These are phyloP conservation scores for Lepidocolaptes lacrymiger DNA, from an alignment of 2,797 vertebrate species.

Conservation along the genomic window DNA sequence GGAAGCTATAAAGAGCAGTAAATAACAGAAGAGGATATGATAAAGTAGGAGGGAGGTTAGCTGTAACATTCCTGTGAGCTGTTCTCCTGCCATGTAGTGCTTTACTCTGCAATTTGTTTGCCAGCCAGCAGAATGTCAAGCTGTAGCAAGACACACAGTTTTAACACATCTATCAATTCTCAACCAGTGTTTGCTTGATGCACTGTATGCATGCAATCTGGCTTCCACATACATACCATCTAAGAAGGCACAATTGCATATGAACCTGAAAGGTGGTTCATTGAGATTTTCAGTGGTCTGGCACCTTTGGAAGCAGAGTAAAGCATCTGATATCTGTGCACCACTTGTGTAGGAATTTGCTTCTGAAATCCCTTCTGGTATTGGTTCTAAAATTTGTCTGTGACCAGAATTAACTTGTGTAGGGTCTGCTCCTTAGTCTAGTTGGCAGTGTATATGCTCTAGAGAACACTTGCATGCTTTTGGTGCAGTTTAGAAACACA, in stretches of 20 bases:
- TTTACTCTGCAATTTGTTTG: neutral
- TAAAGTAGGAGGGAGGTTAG: neutral
- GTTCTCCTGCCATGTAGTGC: neutral
- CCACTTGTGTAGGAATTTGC: neutral
- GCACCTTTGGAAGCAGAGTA: neutral
- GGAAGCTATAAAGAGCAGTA: neutral
- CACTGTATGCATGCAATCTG: fast-evolving
- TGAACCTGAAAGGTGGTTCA: neutral
- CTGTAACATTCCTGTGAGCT: neutral
- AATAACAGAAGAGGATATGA: neutral
- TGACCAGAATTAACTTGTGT: neutral
- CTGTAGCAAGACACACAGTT: neutral
- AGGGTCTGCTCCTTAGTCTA: neutral
- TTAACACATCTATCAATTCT: neutral
- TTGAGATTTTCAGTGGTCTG: neutral
- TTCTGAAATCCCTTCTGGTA: neutral
- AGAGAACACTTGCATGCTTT: neutral
- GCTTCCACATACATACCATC: fast-evolving
- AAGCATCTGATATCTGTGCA: neutral
- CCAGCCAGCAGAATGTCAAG: neutral
- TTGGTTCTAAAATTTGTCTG: neutral
- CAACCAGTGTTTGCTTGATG: fast-evolving
- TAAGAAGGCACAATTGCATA: neutral
- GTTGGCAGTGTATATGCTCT: fast-evolving
- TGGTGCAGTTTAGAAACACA: neutral